These are phyloP conservation scores for Carpatolechia fugitivella DNA, from an alignment of 2,888 invertebrate genomes.

Conservation along the genomic window DNA sequence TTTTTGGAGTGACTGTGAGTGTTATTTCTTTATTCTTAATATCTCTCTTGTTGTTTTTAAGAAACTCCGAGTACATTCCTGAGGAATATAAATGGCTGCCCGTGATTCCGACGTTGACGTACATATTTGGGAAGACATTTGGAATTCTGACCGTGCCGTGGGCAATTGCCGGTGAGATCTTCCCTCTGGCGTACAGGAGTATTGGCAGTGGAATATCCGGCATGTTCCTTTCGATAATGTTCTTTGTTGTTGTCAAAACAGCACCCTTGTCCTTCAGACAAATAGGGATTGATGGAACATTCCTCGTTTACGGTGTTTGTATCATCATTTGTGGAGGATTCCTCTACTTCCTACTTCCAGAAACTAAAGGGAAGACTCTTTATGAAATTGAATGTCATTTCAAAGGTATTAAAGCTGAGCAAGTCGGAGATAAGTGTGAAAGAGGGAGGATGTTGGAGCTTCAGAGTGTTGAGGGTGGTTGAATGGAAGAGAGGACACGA, in stretches of 20 bases:
- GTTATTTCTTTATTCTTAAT: slow-evolving; percentile 75
- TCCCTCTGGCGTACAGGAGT: slow-evolving; percentile 81
- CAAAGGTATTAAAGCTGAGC: slow-evolving; percentile 43
- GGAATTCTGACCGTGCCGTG: slow-evolving; percentile 84
- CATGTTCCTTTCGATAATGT: slow-evolving; percentile 80
- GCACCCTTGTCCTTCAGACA: slow-evolving; percentile 76
- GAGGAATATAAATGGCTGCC: slow-evolving; percentile 64
- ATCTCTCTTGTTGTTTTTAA: slow-evolving; percentile 60
- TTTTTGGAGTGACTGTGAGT: slow-evolving; percentile 80
- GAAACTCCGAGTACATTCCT: slow-evolving; percentile 53
- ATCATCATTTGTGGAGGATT: slow-evolving; percentile 78
- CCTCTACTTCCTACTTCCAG: slow-evolving; percentile 81
- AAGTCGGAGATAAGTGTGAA: slow-evolving; percentile 34
- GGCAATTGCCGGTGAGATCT: slow-evolving; percentile 86
- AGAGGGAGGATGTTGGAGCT: slow-evolving; percentile 63
- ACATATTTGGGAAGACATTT: slow-evolving; percentile 78
- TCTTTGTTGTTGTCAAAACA: slow-evolving; percentile 83
- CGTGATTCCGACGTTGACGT: slow-evolving; percentile 71
- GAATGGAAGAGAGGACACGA: slow-evolving; percentile 31
- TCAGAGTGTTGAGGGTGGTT: slow-evolving; percentile 60
- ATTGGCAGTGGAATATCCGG: slow-evolving; percentile 83
- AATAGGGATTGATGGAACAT: slow-evolving; percentile 80
- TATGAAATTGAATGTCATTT: slow-evolving; percentile 83
- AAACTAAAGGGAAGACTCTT: slow-evolving; percentile 83
- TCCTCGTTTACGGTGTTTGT: slow-evolving; percentile 78